Conservation (phyloP, 1,140 invertebrate species). For the Pteromalus puparum region DNA sequence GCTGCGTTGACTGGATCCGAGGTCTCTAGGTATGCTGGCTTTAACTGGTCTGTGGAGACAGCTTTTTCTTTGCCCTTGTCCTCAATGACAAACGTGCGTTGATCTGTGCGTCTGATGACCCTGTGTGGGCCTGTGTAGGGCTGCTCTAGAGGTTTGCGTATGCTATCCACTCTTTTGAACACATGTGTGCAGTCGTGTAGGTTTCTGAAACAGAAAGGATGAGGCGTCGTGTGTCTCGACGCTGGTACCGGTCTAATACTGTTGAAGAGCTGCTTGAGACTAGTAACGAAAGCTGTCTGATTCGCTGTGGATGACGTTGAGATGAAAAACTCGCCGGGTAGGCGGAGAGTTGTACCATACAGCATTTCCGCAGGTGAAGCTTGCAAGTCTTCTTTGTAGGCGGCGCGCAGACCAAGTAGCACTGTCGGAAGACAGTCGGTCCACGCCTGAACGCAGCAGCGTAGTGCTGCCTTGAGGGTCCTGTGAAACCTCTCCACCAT, state of each 20-base stretch:
- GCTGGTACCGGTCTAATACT: no score
- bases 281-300: background rate
- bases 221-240: no score
- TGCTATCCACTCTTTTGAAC: no score
- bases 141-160: no score
- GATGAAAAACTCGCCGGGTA: conserved; percentile 61
- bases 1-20: background rate
- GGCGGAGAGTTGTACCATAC: conserved; percentile 15
- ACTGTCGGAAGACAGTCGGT: conserved; percentile 49
- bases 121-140: no score
- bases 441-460: conserved; percentile 16
- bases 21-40: background rate
- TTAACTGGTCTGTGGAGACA: background rate
- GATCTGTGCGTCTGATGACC: no score
- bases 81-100: no score
- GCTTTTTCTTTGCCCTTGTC: background rate
- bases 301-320: background rate
- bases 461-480: background rate
- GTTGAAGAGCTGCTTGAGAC: background rate
- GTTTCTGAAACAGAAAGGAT: no score
- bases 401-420: conserved; percentile 47
- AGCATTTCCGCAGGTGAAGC: conserved; percentile 57
- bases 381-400: conserved; percentile 59
- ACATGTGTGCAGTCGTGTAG: no score
- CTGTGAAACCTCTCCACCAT: conserved; percentile 7